Conservation (phyloP, 2,797 vertebrate genomes). For the Pelochelys cantorii region DNA sequence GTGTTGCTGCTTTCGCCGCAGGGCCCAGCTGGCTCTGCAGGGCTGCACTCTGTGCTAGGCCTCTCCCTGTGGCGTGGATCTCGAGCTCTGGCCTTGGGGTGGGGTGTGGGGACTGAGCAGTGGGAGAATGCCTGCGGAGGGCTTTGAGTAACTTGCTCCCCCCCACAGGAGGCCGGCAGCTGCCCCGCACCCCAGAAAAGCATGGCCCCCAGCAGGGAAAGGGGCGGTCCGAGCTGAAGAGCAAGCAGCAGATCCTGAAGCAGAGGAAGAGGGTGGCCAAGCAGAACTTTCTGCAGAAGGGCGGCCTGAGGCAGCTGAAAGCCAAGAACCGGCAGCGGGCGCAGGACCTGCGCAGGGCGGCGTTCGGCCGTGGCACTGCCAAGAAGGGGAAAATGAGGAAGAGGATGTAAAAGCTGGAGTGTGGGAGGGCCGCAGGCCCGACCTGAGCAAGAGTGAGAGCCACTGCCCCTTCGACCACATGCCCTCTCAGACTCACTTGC, state of each 20-base stretch:
- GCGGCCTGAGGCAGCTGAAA: constrained; percentile 87
- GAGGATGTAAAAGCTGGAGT: constrained; percentile 78
- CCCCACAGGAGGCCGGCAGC: accelerated
- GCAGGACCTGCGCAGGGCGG: constrained; percentile 86
- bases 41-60: background rate
- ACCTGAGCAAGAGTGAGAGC: accelerated
- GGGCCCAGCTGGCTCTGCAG: background rate
- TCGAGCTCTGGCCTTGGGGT: background rate
- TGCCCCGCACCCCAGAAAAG: background rate
- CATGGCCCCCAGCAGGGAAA: constrained; percentile 35
- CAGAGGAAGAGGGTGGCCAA: constrained; percentile 87
- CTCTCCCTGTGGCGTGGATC: background rate
- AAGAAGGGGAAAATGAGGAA: constrained; percentile 93
- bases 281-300: constrained; percentile 91
- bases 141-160: background rate
- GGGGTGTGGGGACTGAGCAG: background rate
- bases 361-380: constrained; percentile 86
- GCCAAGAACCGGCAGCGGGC: constrained; percentile 80
- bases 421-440: background rate
- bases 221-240: constrained; percentile 89
- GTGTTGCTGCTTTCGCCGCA: too few species aligned
- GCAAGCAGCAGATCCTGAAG: constrained; percentile 93
- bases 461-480: background rate
- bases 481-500: background rate
- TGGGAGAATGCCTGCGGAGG: background rate